phyloP scores from a whole-genome alignment of 2,113 vertebrate genomes.

The Petroica traversi region DNA sequence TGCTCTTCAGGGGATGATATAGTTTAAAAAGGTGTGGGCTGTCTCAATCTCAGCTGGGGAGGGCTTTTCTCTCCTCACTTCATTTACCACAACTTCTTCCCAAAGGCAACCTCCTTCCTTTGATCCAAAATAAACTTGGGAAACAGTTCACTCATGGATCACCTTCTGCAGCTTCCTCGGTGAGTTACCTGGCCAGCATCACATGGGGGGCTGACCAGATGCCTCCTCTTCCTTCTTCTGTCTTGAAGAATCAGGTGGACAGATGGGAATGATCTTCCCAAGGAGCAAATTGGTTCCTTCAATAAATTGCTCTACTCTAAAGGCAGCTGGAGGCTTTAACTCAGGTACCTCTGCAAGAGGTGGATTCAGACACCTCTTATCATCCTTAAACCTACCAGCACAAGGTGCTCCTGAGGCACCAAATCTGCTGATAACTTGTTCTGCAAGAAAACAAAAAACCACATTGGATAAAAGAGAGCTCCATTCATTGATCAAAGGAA shows the following conservation, averaged over 20 bases:
- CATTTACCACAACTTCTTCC: slow-evolving; percentile 24
- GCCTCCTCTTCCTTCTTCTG: not conserved
- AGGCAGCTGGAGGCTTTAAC: not conserved
- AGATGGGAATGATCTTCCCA: not conserved
- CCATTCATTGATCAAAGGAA: not conserved
- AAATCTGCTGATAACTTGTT: not conserved
- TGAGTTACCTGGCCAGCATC: not conserved
- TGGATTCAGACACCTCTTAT: not conserved
- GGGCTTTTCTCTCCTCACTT: not conserved
- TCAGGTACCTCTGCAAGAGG: not conserved
- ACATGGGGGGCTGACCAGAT: not conserved
- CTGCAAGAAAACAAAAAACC: not conserved
- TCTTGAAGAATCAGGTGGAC: not conserved
- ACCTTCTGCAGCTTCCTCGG: rapidly evolving
- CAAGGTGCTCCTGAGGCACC: not conserved
- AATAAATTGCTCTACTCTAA: not conserved
- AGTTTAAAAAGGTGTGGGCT: not conserved
- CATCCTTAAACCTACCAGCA: not conserved
- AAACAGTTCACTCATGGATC: not conserved
- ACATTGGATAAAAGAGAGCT: not conserved
- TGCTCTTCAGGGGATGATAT: not conserved
- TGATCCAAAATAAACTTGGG: slow-evolving; percentile 16
- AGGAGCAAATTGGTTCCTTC: not conserved
- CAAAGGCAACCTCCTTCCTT: not conserved
- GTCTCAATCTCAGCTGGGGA: not conserved